phyloP scores from a whole-genome alignment of 2,113 vertebrate species.

The Vireo altiloquus region DNA sequence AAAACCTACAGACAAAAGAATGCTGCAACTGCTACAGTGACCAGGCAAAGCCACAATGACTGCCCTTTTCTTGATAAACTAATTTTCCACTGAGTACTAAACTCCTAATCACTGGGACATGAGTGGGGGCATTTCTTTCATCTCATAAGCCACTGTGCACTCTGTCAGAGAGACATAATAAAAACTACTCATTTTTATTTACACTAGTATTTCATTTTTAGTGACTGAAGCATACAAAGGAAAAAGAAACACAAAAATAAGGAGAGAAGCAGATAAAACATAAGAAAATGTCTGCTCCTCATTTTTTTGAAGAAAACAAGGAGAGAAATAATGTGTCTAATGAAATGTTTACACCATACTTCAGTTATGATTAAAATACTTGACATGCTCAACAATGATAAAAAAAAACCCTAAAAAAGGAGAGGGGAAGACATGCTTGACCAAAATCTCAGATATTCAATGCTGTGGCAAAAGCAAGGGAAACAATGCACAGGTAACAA shows the following conservation, averaged over 20 bases:
- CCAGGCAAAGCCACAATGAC: background rate
- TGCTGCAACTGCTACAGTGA: background rate
- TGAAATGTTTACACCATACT: background rate
- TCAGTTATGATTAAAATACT: background rate
- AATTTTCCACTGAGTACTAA: background rate
- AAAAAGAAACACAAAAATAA: background rate
- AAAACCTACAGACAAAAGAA: background rate
- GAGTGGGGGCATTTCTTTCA: background rate
- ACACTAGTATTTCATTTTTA: background rate
- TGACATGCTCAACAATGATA: background rate
- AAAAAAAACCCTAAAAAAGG: background rate
- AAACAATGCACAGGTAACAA: background rate
- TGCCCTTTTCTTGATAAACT: background rate
- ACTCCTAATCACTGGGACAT: background rate
- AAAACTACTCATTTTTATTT: background rate
- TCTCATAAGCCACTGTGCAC: background rate
- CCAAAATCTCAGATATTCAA: background rate
- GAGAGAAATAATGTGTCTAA: background rate
- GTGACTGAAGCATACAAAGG: background rate
- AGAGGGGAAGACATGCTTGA: background rate
- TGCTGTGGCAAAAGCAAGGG: slow-evolving; percentile 5
- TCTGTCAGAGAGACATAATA: background rate
- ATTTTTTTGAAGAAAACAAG: background rate
- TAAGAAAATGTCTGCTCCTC: background rate
- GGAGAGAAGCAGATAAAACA: background rate